Base-by-base conservation (phyloP, 1,140 invertebrate genomes). In the Lepidurus arcticus region DNA sequence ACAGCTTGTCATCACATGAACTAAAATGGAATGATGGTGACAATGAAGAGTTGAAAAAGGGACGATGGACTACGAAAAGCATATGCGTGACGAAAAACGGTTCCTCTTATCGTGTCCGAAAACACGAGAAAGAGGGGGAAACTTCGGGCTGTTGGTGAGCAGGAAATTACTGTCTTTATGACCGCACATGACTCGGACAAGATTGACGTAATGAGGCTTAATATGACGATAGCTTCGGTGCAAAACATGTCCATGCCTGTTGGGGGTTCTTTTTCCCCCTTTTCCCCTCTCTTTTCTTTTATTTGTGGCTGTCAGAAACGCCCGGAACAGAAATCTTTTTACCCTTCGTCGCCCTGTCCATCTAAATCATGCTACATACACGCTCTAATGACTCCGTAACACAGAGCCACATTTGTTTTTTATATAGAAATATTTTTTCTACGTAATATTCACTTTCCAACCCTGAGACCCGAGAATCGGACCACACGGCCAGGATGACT, bases 121-220 rank as follows among this genome's bases (percentile, higher is more conserved):
- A 65, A 65, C 8, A 7, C 16, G 8, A 65, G 21, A 21, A 65
- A 65, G 8, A 65, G 21, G 16, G 53, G 8, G 21, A 7, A 65
- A 65, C 21, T 65, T n/a, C 21, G 6, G 16, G 16, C n/a, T n/a
- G 53, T 13, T 34, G 34, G 16, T 65, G 53, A 65, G 53, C 53
- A 65, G 53, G 53, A 65, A 65, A 65, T 65, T 65, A 65, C 53
- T 65, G 53, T 65, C 53, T 21, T 65, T 13, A 65, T 10, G 45
- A 47, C 9, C 21, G 53, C 53, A 65, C 13, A 9, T 13, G 53
- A 65, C 8, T 65, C 16, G 21, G 16, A 65, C 53, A 65, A 65
- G 53, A 65, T 65, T 65, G 53, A 65, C 53, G 21, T 65, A 65
- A 65, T 65, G 8, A 65, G 21, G 53, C 53, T 65, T 9, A 65